Evolutionary conservation across 2,113 vertebrate species (phyloP).

Genomic region (Scophthalmus maximus): DNA sequence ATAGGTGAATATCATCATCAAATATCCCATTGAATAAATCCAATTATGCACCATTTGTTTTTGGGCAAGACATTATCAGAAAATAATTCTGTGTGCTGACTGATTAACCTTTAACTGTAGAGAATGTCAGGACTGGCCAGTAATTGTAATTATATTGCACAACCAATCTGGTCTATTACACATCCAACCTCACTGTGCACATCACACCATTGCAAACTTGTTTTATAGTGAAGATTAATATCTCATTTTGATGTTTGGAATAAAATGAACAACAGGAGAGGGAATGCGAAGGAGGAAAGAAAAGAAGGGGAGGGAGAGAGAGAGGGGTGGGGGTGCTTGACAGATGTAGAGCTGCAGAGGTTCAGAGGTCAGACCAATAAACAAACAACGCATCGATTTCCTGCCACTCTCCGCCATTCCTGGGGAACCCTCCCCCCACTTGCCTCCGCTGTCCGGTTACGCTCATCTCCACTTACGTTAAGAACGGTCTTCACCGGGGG

Average conservation of each 20-base stretch:
- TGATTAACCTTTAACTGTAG: no score
- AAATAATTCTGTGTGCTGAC: background rate
- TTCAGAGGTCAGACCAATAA: constrained; percentile 73
- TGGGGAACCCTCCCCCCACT: constrained; percentile 54
- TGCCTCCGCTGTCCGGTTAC: constrained; percentile 53
- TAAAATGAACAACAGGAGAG: background rate
- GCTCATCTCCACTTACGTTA: constrained; percentile 67
- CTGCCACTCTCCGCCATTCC: constrained; percentile 52
- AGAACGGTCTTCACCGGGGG: constrained; percentile 51
- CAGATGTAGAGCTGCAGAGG: constrained; percentile 43
- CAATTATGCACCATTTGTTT: background rate
- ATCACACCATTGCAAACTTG: background rate
- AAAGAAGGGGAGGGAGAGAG: background rate
- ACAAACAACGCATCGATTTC: constrained; percentile 77
- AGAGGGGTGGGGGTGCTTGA: background rate
- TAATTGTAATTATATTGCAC: background rate
- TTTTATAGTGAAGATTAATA: background rate
- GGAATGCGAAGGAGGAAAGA: no score
- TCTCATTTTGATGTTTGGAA: no score
- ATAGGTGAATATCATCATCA: background rate
- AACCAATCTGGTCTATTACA: background rate
- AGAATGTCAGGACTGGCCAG: background rate
- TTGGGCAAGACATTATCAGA: background rate
- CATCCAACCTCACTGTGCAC: background rate
- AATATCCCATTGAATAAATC: background rate